phyloP scores from a whole-genome alignment of 1,140 invertebrate species.

The Drosophila parabipectinata region DNA sequence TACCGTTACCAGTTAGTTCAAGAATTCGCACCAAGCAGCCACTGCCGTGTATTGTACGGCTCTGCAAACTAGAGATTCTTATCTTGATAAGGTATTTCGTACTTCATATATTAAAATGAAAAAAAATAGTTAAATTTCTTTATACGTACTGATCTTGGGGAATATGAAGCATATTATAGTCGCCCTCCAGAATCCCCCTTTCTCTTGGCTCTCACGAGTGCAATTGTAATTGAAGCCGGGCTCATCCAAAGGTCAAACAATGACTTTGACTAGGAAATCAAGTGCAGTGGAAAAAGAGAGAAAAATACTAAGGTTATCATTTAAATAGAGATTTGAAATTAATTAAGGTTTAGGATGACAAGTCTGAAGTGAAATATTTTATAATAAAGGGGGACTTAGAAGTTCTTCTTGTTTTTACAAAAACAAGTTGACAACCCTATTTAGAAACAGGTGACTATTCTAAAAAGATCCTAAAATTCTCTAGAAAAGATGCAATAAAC shows the following conservation, averaged over 20 bases:
- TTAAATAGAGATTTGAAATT: neutral
- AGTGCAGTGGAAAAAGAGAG: slow-evolving; percentile 12
- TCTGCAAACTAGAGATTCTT: neutral
- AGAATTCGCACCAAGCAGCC: neutral
- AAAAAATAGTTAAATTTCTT: neutral
- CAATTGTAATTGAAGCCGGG: slow-evolving; percentile 47
- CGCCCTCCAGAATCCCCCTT: neutral
- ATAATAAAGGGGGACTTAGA: too few species aligned
- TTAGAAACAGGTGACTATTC: too few species aligned
- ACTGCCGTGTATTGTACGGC: neutral
- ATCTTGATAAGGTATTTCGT: neutral
- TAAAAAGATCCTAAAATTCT: too few species aligned
- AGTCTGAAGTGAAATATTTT: too few species aligned
- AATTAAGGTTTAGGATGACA: neutral
- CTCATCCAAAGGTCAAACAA: slow-evolving; percentile 65
- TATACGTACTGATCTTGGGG: neutral
- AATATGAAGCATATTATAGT: neutral
- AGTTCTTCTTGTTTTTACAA: too few species aligned
- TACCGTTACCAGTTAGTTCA: neutral
- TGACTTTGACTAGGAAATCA: slow-evolving; percentile 47
- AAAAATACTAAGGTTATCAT: neutral
- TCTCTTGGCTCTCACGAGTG: slow-evolving; percentile 5
- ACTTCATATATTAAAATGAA: neutral
- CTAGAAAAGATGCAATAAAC: neutral
- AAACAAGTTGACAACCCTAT: too few species aligned